Evolutionary conservation across 2,113 vertebrate species (phyloP), one percentile per base, ranked within the genome.

Genomic region (Hassar affinis): DNA sequence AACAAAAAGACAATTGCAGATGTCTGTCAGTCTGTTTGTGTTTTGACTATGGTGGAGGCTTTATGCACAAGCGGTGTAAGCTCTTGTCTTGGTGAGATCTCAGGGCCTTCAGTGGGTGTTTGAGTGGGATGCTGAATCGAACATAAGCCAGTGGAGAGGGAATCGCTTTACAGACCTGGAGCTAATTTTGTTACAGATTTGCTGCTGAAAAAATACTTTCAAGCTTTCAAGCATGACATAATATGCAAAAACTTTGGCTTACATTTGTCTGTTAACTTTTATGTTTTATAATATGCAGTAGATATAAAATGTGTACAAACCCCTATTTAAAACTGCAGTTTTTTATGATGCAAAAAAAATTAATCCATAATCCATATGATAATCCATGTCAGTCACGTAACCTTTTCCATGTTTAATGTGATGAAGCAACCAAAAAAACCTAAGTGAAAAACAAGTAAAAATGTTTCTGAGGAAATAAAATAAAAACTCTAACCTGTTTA

Each of bases 81-180:
- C 64, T 72, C 59, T 33, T 79, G 62, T 57, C 45, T 82, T 76
- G 54, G 52, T 57, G 81, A 74, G 83, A 71, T 72, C 64, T 79
- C 76, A 79, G 78, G 78, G 84, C 77, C 71, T 62, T 75, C 42
- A 33, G 86, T 87, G 86, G 86, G 86, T 69, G 80, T 85, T 79
- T 87, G 80, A 80, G 86, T 85, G 82, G 81, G 84, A 56, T 78
- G 78, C 61, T 83, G 77, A 85, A 77, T 80, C 68, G 74, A 77
- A 83, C 78, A 83, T 83, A 51, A 78, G 82, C 78, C 71, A 61
- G 51, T 78, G 72, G 62, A 81, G 84, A 81, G 84, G 47, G 52
- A 61, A 72, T 54, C 20, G 27, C 69, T 75, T 42, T 25, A 35
- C 45, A 82, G 80, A 38, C 76, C 76, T 69, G 64, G 15, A 82